Percentiles rank a stretch among this genome's conserved stretches.
Evolutionary conservation across 2,797 vertebrate species (phyloP).

Genomic region (Enteromius mattozi): DNA sequence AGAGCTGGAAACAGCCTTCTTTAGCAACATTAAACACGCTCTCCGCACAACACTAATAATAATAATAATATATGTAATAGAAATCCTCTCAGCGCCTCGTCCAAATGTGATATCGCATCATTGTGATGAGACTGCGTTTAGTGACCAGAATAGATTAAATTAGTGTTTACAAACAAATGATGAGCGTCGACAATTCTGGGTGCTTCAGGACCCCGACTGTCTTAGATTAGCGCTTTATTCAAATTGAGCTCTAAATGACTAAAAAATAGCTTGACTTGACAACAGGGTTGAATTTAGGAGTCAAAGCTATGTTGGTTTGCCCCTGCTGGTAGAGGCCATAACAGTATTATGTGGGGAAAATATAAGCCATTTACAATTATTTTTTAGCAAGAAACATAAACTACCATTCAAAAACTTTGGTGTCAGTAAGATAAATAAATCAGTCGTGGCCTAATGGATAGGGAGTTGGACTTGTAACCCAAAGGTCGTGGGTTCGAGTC

Average conservation of each 20-base stretch:
- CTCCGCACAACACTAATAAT: conserved; percentile 4
- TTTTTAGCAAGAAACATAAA: neutral
- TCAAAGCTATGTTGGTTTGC: neutral
- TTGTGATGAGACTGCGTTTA: conserved; percentile 24
- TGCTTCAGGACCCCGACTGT: neutral
- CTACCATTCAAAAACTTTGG: neutral
- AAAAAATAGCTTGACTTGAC: neutral
- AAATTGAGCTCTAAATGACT: neutral
- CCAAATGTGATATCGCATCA: neutral
- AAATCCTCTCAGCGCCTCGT: neutral
- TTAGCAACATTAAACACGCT: conserved; percentile 56
- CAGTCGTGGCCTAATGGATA: too few species aligned
- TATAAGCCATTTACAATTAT: neutral
- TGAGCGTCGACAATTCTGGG: neutral
- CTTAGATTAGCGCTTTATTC: conserved; percentile 7
- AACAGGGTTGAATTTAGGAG: neutral
- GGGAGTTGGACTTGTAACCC: too few species aligned
- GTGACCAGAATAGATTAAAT: conserved; percentile 20
- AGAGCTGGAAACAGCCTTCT: conserved; percentile 36
- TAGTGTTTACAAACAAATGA: conserved; percentile 17
- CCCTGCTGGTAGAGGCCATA: neutral
- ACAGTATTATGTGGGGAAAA: neutral
- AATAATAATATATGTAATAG: conserved; percentile 22
- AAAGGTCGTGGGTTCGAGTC: too few species aligned
- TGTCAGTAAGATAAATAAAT: too few species aligned